Evolutionary conservation across 2,888 invertebrate genomes (phyloP).

Genomic region (Lordiphosa fenestrarum): DNA sequence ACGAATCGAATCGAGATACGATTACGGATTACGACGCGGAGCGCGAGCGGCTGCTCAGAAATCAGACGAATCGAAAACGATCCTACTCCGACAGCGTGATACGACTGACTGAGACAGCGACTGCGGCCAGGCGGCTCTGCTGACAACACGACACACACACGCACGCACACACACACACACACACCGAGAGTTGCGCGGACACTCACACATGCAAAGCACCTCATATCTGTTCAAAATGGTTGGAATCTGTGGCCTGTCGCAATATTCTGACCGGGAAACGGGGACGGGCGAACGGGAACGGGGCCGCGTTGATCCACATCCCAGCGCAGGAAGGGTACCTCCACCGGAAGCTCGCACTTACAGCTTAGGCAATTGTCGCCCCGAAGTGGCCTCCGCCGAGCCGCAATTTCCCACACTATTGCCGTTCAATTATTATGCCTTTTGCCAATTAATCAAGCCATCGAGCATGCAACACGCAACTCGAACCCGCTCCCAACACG

Average conservation of each 20-base stretch:
- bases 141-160: constrained; percentile 28
- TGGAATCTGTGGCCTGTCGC: constrained; percentile 67
- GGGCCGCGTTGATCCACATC: constrained; percentile 40
- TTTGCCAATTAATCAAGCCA: constrained; percentile 47
- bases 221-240: constrained; percentile 67
- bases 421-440: constrained; percentile 7
- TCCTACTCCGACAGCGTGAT: constrained; percentile 80
- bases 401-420: constrained; percentile 56
- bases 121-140: constrained; percentile 17
- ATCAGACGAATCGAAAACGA: constrained; percentile 68
- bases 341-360: constrained; percentile 66
- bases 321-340: constrained; percentile 22
- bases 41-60: constrained; percentile 21
- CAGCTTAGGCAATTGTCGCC: constrained; percentile 56
- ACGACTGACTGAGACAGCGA: constrained; percentile 77
- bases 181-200: constrained; percentile 42
- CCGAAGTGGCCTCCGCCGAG: constrained; percentile 17
- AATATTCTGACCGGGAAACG: constrained; percentile 52
- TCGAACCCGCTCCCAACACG: constrained; percentile 30
- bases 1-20: constrained; percentile 13
- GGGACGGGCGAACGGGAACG: constrained; percentile 45
- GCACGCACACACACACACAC: constrained; percentile 18
- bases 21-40: constrained; percentile 15
- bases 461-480: constrained; percentile 60
- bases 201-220: constrained; percentile 12